Base-by-base conservation (phyloP, 2,888 invertebrate genomes). In the Leptinotarsa haldemani region DNA sequence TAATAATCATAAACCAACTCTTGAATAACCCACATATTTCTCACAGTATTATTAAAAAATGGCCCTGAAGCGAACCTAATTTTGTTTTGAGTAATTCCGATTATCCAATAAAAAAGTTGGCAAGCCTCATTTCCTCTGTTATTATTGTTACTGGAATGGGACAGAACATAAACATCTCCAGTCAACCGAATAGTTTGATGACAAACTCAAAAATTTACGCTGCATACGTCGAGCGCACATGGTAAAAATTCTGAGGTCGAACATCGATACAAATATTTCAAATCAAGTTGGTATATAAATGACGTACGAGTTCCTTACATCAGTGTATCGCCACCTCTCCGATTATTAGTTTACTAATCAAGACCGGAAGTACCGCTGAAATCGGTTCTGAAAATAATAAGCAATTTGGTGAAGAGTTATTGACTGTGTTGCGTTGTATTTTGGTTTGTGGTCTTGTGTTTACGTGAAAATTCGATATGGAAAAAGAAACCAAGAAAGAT, bases 401-500 rank as follows among this genome's bases (percentile, higher is more conserved):
- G 15, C 22, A 20, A 12, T 56, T 56, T 25, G 52, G 22, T 56
- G 22, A 15, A 56, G 13, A 18, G 9, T 20, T 56, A 15, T 56
- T 22, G 56, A 9, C 52, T 15, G 22, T 25, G 9, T 56, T 56
- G 15, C 50, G 3, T 22, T 20, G 22, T 56, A 25, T 56, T 56
- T 20, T 22, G 56, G 12, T 56, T 56, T 13, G 56, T 56, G 56
- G 22, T 56, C 56, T 20, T 22, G 15, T 9, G 12, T 15, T 13
- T 13, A 4, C 13, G 20, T 56, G 56, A 56, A 22, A 12, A 15
- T 15, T 22, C 25, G 18, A 40, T 30, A 67, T 53, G 53, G 30
- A 67, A 16, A 66, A 50, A 22, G 22, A 66, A 66, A 66, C 65
- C 25, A 30, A 30, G n/a, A 52, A 53, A 67, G 15, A 30, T 53